Conservation (phyloP, 2,113 vertebrate genomes). For the Apteryx owenii region DNA sequence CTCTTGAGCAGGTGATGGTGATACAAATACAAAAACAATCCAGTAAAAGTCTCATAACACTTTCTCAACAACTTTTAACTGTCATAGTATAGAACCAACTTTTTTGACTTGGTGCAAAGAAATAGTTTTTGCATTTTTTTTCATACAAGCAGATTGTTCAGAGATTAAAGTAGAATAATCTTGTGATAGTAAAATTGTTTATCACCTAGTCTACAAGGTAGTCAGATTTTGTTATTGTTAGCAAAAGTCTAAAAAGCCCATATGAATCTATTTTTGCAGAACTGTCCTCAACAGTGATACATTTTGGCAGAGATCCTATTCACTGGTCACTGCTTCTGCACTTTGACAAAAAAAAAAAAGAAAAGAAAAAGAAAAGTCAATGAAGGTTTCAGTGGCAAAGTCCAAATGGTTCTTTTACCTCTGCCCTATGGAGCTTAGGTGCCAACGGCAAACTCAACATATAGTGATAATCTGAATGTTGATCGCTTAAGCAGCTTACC, state of each 20-base stretch:
- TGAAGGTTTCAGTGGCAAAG: background rate
- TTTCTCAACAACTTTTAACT: background rate
- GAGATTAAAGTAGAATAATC: background rate
- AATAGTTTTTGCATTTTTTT: background rate
- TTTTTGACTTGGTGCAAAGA: background rate
- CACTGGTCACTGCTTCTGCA: background rate
- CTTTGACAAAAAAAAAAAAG: background rate
- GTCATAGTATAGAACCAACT: background rate
- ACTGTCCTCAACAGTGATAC: background rate
- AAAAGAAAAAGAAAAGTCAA: too few relatives aligned
- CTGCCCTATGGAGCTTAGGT: background rate
- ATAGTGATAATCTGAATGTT: background rate
- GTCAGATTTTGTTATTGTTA: background rate
- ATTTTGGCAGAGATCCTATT: background rate
- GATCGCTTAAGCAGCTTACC: background rate
- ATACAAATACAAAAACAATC: background rate
- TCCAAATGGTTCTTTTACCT: background rate
- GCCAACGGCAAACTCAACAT: background rate
- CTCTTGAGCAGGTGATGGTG: rapidly evolving
- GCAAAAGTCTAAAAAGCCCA: background rate
- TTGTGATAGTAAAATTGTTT: background rate
- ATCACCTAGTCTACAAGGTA: background rate
- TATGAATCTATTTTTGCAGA: background rate
- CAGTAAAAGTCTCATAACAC: background rate
- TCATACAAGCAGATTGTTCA: background rate